Evolutionary conservation across 2,797 vertebrate genomes (phyloP).

Genomic region (Loris lydekkerianus): DNA sequence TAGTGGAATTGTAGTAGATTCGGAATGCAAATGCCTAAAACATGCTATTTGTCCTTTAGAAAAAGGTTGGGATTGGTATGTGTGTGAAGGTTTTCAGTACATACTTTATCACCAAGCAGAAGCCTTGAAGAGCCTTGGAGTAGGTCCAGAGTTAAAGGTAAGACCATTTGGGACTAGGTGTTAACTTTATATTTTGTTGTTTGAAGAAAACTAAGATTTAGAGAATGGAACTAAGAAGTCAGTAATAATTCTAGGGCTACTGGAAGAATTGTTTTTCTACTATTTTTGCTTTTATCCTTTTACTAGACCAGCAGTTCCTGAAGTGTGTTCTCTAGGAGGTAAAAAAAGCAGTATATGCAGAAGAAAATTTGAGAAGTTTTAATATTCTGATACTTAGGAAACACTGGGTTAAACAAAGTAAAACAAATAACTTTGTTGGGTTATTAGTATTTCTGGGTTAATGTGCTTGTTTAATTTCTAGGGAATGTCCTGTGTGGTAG

Average conservation of each 20-base stretch:
- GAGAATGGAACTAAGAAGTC: neutral
- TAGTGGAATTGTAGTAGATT: neutral
- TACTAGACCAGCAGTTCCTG: neutral
- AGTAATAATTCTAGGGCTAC: neutral
- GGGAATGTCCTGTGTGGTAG: neutral
- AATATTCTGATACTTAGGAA: neutral
- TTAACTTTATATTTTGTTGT: neutral
- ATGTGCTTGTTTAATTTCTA: neutral
- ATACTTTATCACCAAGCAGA: constrained; percentile 94
- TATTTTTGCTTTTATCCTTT: constrained; percentile 8
- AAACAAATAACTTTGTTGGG: neutral
- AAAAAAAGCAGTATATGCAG: neutral
- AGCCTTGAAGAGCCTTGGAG: constrained; percentile 92
- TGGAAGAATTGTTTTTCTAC: neutral
- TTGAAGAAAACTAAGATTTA: neutral
- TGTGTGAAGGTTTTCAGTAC: constrained; percentile 96
- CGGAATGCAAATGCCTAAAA: constrained; percentile 31
- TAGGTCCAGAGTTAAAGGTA: constrained; percentile 92
- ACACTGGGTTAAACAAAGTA: neutral
- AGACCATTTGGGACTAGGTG: neutral
- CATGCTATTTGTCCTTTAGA: constrained; percentile 85
- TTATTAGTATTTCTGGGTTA: neutral
- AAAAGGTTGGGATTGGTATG: constrained; percentile 90
- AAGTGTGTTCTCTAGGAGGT: neutral
- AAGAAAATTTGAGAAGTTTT: neutral